Percentiles rank a stretch among this genome's conserved stretches.
Conservation (phyloP, 1,140 invertebrate species). For the Brachionus angularis region DNA sequence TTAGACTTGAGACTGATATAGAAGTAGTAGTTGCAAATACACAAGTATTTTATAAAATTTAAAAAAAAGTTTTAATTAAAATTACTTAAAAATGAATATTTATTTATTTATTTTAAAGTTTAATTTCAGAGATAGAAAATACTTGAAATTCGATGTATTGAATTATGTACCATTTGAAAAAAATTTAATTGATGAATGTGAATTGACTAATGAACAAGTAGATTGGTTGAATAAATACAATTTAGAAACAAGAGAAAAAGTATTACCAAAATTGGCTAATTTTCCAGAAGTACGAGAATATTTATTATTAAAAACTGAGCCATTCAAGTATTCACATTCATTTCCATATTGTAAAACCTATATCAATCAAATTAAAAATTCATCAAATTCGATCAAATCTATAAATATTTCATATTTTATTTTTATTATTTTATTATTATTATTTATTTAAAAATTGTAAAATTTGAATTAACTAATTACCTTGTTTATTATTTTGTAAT, state of each 20-base stretch:
- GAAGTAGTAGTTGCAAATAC: slow-evolving; percentile 60
- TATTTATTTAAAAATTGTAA: no score
- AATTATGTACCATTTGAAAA: slow-evolving; percentile 91
- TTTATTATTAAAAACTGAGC: slow-evolving; percentile 1
- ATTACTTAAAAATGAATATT: neutral
- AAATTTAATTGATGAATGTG: slow-evolving; percentile 71
- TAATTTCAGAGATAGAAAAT: slow-evolving; percentile 15
- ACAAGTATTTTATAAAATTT: neutral
- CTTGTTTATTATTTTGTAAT: no score
- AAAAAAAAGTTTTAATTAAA: neutral
- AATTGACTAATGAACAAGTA: slow-evolving; percentile 65
- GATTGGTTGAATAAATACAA: slow-evolving; percentile 77
- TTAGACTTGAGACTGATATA: slow-evolving; percentile 85
- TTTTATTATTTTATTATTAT: no score
- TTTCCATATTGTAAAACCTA: slow-evolving; percentile 15
- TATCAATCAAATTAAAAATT: neutral
- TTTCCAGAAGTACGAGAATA: slow-evolving; percentile 17
- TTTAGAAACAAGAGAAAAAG: slow-evolving; percentile 47
- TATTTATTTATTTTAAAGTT: neutral
- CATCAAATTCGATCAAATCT: no score
- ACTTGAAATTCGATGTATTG: slow-evolving; percentile 79
- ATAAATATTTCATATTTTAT: no score
- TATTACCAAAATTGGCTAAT: slow-evolving; percentile 5
- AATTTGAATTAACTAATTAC: no score
- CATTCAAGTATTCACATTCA: slow-evolving; percentile 25